Base-by-base conservation (phyloP, 2,888 invertebrate genomes). In the Sympetrum striolatum region DNA sequence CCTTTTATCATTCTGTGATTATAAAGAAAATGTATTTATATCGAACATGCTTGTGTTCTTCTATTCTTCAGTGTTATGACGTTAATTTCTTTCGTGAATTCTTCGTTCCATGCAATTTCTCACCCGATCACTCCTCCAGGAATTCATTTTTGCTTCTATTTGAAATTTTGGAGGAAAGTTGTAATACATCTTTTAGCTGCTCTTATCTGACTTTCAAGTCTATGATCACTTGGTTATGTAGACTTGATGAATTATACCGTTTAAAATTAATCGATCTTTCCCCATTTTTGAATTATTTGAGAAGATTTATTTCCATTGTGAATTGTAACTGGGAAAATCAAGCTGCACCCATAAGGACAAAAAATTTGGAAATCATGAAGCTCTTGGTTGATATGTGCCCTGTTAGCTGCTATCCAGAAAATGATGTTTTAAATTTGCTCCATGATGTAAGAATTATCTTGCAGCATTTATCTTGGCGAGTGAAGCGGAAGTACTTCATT, bases 401-500 rank as follows among this genome's bases (percentile, higher is more conserved):
- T 14, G 31, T n/a, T 22, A 64, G 37, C 15, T 0, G 4, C 25
- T n/a, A 39, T 14, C 12, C 58, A 18, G 3, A 15, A 25, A 90
- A 64, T n/a, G 37, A 18, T 37, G 80, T 44, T 14, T 80, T 91
- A 44, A 37, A 80, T 91, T 53, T 90, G 15, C 22, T 35, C 2
- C 1, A 2, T 37, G 31, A 35, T 37, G 31, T 86, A 37, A 64
- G 31, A 31, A 86, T 60, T 4, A 58, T 37, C 14, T 10, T 60
- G 8, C 6, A 18, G 5, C 60, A 86, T 14, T 0, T 93, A 39
- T 95, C 96, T 91, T 95, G 95, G 93, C 95, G 95, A 94, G 95
- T 95, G 92, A 95, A 95, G 93, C 95, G 94, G 80, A 96, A 96
- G 92, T 96, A 95, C 93, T 94, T 95, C 91, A 95, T 95, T 94